These are phyloP conservation scores for Aporophyla lueneburgensis DNA, from an alignment of 2,888 invertebrate species.

Conservation along the genomic window DNA sequence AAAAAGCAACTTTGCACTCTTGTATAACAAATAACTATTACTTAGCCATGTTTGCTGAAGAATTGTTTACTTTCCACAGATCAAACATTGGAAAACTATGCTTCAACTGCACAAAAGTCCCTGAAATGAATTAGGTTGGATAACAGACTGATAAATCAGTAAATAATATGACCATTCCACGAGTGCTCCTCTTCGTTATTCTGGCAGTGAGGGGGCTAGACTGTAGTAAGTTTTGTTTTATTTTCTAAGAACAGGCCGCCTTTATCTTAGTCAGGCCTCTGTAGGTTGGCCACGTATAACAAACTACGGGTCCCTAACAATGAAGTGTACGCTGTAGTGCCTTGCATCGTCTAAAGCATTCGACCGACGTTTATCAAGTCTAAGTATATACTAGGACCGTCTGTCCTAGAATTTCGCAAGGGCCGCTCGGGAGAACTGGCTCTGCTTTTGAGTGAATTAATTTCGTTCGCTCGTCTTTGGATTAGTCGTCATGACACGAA, in stretches of 20 bases:
- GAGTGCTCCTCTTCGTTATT: not conserved
- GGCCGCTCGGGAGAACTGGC: not conserved
- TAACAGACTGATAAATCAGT: not conserved
- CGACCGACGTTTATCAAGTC: not conserved
- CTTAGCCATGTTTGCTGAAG: not conserved
- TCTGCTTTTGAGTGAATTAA: not conserved
- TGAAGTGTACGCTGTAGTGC: not conserved
- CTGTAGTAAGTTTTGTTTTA: constrained; percentile 6
- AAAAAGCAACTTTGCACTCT: too few relatives aligned
- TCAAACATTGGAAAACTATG: not conserved
- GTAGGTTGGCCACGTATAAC: not conserved
- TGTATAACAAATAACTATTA: too few relatives aligned
- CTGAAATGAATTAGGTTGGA: not conserved
- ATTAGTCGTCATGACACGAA: too few relatives aligned
- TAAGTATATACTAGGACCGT: not conserved
- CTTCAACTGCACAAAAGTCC: not conserved
- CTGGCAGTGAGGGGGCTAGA: not conserved
- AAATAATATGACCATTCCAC: constrained; percentile 16
- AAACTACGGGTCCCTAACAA: not conserved
- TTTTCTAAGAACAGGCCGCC: not conserved
- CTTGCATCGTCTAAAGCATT: not conserved
- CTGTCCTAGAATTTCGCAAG: not conserved
- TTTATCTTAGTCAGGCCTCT: too few relatives aligned
- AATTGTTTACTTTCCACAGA: constrained; percentile 11
- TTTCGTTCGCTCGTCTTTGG: not conserved